Evolutionary conservation across 1,140 invertebrate species (phyloP).

Genomic region (Ylistrum balloti): DNA sequence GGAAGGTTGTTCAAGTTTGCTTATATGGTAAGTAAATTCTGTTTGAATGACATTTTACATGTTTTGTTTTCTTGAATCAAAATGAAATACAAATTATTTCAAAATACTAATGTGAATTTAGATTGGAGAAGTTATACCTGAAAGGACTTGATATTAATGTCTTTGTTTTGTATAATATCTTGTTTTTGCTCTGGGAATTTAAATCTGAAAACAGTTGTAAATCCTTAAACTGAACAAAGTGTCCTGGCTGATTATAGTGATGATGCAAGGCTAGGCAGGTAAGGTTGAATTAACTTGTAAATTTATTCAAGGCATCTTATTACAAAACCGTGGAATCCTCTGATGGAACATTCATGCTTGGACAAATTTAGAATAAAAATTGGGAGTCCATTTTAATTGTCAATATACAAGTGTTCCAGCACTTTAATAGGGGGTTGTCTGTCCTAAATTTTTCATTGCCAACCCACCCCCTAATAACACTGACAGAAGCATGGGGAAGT

Average conservation of each 20-base stretch:
- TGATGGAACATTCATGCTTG: neutral
- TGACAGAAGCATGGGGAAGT: neutral
- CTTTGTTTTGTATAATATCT: no score
- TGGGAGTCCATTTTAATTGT: conserved; percentile 25
- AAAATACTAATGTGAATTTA: no score
- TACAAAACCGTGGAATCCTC: neutral
- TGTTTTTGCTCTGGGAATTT: no score
- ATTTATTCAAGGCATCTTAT: conserved; percentile 35
- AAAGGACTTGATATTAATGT: no score
- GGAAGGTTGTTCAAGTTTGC: no score
- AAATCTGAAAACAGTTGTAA: no score
- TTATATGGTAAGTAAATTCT: no score
- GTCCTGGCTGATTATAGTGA: neutral
- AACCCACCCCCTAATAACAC: conserved; percentile 21
- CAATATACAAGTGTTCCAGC: conserved; percentile 4
- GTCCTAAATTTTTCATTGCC: conserved; percentile 17
- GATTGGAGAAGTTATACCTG: no score
- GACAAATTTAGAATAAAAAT: conserved; percentile 34
- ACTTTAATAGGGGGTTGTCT: neutral
- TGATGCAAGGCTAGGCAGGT: neutral
- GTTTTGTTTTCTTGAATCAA: no score
- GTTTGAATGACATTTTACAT: no score
- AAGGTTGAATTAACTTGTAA: neutral
- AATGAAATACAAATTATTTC: no score
- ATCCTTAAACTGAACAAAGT: no score